Evolutionary conservation across 2,888 invertebrate species (phyloP).

Genomic region (Mesoligia furuncula): DNA sequence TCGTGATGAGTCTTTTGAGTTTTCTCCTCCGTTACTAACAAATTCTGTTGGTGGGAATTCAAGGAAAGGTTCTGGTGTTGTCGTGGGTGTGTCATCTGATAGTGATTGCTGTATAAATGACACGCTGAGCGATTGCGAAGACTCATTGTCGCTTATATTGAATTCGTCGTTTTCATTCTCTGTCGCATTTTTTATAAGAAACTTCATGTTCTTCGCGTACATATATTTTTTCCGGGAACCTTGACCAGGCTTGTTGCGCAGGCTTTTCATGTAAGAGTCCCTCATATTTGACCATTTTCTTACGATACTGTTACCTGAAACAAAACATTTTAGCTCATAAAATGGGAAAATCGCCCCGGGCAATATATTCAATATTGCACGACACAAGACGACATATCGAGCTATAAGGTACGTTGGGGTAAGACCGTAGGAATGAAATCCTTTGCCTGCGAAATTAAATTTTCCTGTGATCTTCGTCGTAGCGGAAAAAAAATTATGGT

Average conservation of each 20-base stretch:
- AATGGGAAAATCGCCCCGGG: neutral
- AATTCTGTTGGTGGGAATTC: slow-evolving; percentile 11
- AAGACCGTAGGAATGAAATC: too few relatives aligned
- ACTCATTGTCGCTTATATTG: slow-evolving; percentile 4
- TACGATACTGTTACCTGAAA: slow-evolving; percentile 16
- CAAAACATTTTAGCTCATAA: neutral
- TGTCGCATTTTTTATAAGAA: slow-evolving; percentile 18
- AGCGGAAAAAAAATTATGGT: too few relatives aligned
- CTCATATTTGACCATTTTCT: slow-evolving; percentile 27
- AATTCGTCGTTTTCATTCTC: neutral
- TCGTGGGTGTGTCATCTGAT: slow-evolving; percentile 7
- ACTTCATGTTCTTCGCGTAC: slow-evolving; percentile 4
- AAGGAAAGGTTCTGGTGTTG: slow-evolving; percentile 20
- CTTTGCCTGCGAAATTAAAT: too few relatives aligned
- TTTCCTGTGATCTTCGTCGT: too few relatives aligned
- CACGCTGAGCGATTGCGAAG: neutral
- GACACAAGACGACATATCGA: too few relatives aligned
- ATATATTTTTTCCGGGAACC: slow-evolving; percentile 4
- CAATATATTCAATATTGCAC: neutral
- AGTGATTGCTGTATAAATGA: slow-evolving; percentile 4
- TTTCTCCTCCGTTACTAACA: neutral
- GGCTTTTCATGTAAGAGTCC: slow-evolving; percentile 23
- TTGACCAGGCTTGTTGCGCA: slow-evolving; percentile 7
- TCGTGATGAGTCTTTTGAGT: neutral
- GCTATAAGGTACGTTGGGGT: too few relatives aligned